Evolutionary conservation across 1,140 invertebrate species (phyloP), one percentile per base, ranked within the genome.

Genomic region (Zaprionus lachaisei): DNA sequence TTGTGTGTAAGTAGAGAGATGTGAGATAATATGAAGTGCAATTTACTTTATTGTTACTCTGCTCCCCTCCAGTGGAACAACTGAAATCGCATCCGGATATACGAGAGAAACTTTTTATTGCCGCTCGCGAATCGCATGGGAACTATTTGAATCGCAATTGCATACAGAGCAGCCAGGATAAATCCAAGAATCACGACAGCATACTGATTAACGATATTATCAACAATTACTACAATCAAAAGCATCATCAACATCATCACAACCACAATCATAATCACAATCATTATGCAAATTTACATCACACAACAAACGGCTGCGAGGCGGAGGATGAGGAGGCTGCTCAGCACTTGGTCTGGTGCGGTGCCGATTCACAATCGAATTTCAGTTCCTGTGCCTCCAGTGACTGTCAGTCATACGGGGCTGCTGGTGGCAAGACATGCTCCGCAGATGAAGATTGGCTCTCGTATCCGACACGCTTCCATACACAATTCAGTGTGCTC

Each of bases 401-500:
- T 64, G 95, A 96, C 73, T 95, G 95, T 62, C 95, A 95, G 7
- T 87, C 83, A 0, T 87, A 87, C 17, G 73, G 83, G 17, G 77
- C 66, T 0, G 31, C 31, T 11, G 31, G 31, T 3, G 80, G 73
- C 61, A 81, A 77, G 1, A 54, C 34, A 11, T 72, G 78, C 11
- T 51, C 64, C 11, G 63, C 41, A 7, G 94, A 93, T 66, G 94
- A 94, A 91, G 94, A 95, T 79, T 97, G 96, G 96, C 79, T 92
- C 0, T 92, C 91, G 5, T 93, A 93, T 75, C 96, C 96, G 26
- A 97, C 97, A 5, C 95, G 95, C 73, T 97, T 97, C 82, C 95
- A 95, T 93, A 97, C 96, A 0, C 97, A 98, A 91, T 96, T 97
- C 68, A 81, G 94, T 93, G 95, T 96, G 68, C 94, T 98, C 70